Percentiles rank a stretch among this genome's conserved stretches.
Conservation (phyloP, 2,797 vertebrate species). For the Chelmon rostratus region DNA sequence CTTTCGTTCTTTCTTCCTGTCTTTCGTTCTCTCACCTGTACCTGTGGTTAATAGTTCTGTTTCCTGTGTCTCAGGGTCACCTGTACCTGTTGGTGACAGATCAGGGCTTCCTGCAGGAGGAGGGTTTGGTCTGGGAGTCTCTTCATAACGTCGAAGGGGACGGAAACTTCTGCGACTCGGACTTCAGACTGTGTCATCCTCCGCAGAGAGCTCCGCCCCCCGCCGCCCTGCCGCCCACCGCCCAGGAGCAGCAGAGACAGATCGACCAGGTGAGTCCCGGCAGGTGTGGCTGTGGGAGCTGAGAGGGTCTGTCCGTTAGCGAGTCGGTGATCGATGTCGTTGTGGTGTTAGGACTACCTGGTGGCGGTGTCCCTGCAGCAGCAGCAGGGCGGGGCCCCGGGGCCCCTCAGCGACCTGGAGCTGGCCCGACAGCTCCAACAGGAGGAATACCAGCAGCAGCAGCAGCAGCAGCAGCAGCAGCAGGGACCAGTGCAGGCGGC, state of each 20-base stretch:
- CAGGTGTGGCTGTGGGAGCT: fast-evolving
- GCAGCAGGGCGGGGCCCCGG: slow-evolving; percentile 76
- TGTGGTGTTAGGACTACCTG: slow-evolving; percentile 88
- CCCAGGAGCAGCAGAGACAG: slow-evolving; percentile 87
- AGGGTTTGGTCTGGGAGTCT: slow-evolving; percentile 93
- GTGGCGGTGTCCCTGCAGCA: slow-evolving; percentile 94
- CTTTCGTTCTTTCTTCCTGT: too few species aligned
- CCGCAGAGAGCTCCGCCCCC: slow-evolving; percentile 71
- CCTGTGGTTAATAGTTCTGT: neutral
- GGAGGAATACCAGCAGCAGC: slow-evolving; percentile 93
- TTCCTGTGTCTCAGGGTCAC: slow-evolving; percentile 86
- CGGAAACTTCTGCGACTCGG: slow-evolving; percentile 93
- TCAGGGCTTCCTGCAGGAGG: slow-evolving; percentile 95
- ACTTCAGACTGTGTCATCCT: slow-evolving; percentile 90
- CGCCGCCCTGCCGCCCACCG: slow-evolving; percentile 37
- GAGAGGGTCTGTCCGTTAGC: fast-evolving
- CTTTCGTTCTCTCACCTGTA: neutral
- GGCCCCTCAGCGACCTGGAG: slow-evolving; percentile 91
- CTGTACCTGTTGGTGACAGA: slow-evolving; percentile 96
- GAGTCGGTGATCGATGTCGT: neutral
- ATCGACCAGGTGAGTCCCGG: slow-evolving; percentile 88
- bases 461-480: slow-evolving; percentile 73
- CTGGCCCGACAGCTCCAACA: slow-evolving; percentile 93
- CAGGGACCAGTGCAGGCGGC: slow-evolving; percentile 49
- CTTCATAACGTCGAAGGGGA: slow-evolving; percentile 96